These are phyloP conservation scores for Limnothrissa miodon DNA, from an alignment of 2,113 vertebrate species.

Conservation along the genomic window DNA sequence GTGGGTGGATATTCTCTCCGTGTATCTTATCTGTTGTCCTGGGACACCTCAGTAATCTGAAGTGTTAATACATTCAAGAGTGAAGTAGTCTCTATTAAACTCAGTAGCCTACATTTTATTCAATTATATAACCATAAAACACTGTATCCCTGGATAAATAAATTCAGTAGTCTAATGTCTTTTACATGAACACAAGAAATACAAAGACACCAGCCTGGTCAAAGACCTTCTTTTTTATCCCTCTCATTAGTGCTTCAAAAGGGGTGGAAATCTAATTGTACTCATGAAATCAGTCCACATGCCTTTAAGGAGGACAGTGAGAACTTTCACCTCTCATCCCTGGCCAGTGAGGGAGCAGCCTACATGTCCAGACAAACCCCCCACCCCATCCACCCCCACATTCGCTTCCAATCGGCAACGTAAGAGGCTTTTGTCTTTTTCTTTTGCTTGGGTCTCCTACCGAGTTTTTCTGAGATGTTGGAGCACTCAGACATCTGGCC, in stretches of 20 bases:
- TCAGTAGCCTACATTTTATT: too few species aligned
- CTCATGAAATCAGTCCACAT: neutral
- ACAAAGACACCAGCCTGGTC: neutral
- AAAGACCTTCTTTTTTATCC: neutral
- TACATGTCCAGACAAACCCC: neutral
- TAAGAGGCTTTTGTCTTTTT: slow-evolving; percentile 3
- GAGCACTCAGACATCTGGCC: slow-evolving; percentile 16
- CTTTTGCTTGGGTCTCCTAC: neutral
- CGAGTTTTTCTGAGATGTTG: neutral
- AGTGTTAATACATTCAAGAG: neutral
- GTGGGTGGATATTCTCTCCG: slow-evolving; percentile 13
- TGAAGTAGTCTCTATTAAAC: neutral
- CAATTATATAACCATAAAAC: neutral
- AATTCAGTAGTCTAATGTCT: neutral
- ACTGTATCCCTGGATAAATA: neutral
- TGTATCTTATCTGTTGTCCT: slow-evolving; percentile 36
- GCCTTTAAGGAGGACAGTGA: neutral
- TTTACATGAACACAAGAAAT: neutral
- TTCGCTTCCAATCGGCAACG: slow-evolving; percentile 6
- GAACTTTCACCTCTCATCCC: slow-evolving; percentile 6
- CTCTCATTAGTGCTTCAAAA: neutral
- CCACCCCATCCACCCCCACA: neutral
- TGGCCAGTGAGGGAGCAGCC: neutral
- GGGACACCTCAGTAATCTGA: slow-evolving; percentile 14
- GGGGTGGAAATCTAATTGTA: neutral